Evolutionary conservation across 2,113 vertebrate genomes (phyloP).

Genomic region (Lampris megalopsis): DNA sequence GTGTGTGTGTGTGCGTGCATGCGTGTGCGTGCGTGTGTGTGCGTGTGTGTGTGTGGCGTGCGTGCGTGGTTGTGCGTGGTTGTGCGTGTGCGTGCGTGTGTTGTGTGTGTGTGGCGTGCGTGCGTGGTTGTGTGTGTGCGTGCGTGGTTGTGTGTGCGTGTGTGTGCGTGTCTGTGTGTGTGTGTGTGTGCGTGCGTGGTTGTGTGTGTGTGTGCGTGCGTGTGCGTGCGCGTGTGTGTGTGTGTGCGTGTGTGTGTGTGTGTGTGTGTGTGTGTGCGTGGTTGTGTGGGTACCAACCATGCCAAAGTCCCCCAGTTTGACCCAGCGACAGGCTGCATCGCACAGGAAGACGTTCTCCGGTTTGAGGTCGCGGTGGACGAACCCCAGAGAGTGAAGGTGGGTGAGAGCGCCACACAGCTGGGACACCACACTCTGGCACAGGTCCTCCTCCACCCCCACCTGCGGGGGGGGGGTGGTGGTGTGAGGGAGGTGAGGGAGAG

Average conservation of each 20-base stretch:
- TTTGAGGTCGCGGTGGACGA: slow-evolving; percentile 91
- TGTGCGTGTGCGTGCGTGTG: not conserved
- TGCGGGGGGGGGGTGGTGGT: not conserved
- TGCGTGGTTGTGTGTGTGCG: not conserved
- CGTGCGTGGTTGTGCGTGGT: not conserved
- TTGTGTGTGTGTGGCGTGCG: not conserved
- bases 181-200: not conserved
- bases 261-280: not conserved
- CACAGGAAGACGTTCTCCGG: slow-evolving; percentile 92
- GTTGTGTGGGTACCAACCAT: slow-evolving; percentile 73
- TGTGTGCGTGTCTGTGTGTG: slow-evolving; percentile 1
- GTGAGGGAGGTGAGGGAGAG: too few relatives aligned
- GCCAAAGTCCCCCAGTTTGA: slow-evolving; percentile 91
- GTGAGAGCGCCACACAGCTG: slow-evolving; percentile 88
- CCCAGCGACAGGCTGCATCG: slow-evolving; percentile 82
- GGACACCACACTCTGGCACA: slow-evolving; percentile 82
- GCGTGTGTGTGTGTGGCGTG: not conserved
- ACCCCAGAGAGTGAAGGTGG: slow-evolving; percentile 87
- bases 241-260: not conserved
- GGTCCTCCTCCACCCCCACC: slow-evolving; percentile 81
- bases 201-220: not conserved
- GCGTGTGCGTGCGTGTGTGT: too few relatives aligned
- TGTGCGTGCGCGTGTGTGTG: not conserved
- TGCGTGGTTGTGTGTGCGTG: not conserved
- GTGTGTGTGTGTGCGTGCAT: not conserved